Base-by-base conservation (phyloP, 2,113 vertebrate genomes). In the Saccopteryx leptura region DNA sequence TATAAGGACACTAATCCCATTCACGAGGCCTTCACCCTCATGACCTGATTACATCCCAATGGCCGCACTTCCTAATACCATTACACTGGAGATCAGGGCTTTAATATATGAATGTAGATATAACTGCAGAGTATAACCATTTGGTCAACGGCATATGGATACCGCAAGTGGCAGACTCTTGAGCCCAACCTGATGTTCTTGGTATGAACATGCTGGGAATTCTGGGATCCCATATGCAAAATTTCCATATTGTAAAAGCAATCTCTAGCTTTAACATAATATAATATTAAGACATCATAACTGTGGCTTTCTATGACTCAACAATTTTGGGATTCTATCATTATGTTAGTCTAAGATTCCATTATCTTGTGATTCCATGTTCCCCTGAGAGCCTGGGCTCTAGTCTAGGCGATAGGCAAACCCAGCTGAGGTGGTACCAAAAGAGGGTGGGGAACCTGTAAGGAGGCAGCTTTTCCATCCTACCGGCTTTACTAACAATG, bases 271-370 rank as follows among this genome's bases (percentile, higher is more conserved):
- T 95, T 71, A 86, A 83, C 33, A 72, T 75, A 93, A 72, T 24
- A 50, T 75, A 74, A 90, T 31, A 58, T 28, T 75, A 83, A 96
- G 88, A 84, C 91, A 72, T 31, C 60, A 7, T 93, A 94, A 61
- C 50, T 69, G 97, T 92, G 95, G 90, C 33, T 90, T 80, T 83
- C 72, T 85, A 3, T 48, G 76, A 88, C 90, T 92, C 33, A 23
- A 2, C 46, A 65, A 91, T 79, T 88, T 33, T 58, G 65, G 87
- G 79, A 74, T 71, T 79, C 89, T 80, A 85, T 61, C 31, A 26
- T 96, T 76, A 96, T 96, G 54, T 88, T 85, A 91, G 71, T 12
- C 75, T 81, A 90, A 90, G 83, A 19, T 93, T 89, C 93, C 95
- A 95, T 97, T 88, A 68, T 80, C 71, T 58, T 91, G 26, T 71